These are phyloP conservation scores for Coptodon rendalli DNA, from an alignment of 2,113 vertebrate genomes.

Conservation along the genomic window DNA sequence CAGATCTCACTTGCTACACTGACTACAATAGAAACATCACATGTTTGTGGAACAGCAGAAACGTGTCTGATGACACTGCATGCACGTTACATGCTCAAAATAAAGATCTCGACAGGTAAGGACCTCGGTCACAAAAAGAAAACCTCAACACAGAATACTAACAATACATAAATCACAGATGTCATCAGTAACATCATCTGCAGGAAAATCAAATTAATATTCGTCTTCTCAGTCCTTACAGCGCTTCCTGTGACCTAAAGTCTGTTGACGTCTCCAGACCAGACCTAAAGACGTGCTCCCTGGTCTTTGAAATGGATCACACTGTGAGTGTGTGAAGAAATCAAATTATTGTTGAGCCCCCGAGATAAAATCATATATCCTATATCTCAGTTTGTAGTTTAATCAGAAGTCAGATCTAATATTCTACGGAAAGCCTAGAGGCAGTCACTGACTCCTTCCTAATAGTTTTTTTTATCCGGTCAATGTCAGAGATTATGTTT, in stretches of 20 bases:
- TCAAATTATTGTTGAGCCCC: background rate
- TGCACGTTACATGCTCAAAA: background rate
- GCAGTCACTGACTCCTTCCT: too few species aligned
- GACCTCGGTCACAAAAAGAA: background rate
- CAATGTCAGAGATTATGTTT: too few species aligned
- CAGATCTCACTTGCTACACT: too few species aligned
- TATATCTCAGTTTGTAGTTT: too few species aligned
- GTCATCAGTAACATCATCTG: background rate
- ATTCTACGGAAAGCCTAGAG: too few species aligned
- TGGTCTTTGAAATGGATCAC: rapidly evolving
- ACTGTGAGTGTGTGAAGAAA: background rate
- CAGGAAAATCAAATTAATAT: background rate
- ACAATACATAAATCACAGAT: background rate
- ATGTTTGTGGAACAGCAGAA: background rate
- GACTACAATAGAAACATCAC: too few species aligned
- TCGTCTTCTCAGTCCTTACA: rapidly evolving
- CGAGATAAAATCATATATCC: too few species aligned
- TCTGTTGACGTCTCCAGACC: background rate
- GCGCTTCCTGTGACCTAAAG: background rate
- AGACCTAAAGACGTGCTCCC: background rate
- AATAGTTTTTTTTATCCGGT: too few species aligned
- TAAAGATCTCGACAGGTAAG: rapidly evolving
- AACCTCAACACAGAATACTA: background rate
- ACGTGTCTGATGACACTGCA: rapidly evolving
- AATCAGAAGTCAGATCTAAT: too few species aligned